phyloP scores from a whole-genome alignment of 1,140 invertebrate species.

The Drosophila ogumai region DNA sequence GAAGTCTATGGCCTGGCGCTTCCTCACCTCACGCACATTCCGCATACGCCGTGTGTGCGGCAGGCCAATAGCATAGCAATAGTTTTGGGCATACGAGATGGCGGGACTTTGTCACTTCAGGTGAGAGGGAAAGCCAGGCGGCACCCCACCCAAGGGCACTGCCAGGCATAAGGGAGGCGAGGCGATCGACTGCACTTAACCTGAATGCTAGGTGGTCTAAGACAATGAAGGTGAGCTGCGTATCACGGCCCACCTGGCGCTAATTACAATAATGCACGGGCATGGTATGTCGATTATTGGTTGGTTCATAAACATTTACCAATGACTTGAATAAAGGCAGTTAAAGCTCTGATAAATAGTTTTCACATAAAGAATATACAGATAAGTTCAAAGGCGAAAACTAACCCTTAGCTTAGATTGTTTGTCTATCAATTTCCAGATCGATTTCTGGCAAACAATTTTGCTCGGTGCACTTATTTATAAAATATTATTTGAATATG shows the following conservation, averaged over 20 bases:
- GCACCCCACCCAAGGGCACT: not conserved
- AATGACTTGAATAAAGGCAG: not conserved
- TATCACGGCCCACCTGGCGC: slow-evolving; percentile 2
- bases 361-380: not conserved
- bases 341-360: not conserved
- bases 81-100: slow-evolving; percentile 44
- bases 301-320: not conserved
- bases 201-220: slow-evolving; percentile 7
- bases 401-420: no score
- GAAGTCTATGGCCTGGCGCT: slow-evolving; percentile 65
- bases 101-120: slow-evolving; percentile 57
- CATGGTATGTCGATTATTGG: not conserved
- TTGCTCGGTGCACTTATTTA: slow-evolving; percentile 42
- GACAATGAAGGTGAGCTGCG: slow-evolving; percentile 5
- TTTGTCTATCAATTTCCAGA: not conserved
- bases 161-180: not conserved
- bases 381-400: not conserved
- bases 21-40: slow-evolving; percentile 36
- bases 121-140: slow-evolving; percentile 36
- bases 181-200: slow-evolving; percentile 39
- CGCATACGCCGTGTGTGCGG: slow-evolving; percentile 63
- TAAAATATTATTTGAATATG: slow-evolving; percentile 79
- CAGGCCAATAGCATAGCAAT: slow-evolving; percentile 35
- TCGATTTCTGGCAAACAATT: not conserved
- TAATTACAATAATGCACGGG: slow-evolving; percentile 13